Evolutionary conservation across 2,113 vertebrate genomes (phyloP).

Genomic region (Mixornis gularis): DNA sequence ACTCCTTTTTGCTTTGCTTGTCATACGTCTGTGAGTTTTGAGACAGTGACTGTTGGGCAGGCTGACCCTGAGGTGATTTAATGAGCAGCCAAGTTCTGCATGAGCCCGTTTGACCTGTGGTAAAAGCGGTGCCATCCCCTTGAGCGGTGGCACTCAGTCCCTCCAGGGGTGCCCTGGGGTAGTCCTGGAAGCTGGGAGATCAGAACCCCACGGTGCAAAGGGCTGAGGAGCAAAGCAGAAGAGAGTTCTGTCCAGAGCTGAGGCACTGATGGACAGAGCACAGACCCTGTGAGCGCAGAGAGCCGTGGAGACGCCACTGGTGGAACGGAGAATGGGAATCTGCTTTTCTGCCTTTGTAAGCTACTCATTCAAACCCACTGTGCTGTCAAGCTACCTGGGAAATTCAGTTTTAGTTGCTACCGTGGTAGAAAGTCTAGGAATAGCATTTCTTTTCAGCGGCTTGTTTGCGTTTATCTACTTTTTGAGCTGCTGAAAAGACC

Average conservation of each 20-base stretch:
- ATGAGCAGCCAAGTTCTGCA: not conserved
- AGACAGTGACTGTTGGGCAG: not conserved
- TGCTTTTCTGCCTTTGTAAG: not conserved
- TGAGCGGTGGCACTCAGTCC: not conserved
- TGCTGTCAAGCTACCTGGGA: not conserved
- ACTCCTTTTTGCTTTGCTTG: not conserved
- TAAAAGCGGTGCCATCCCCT: not conserved
- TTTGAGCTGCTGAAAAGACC: not conserved
- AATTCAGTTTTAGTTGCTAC: not conserved
- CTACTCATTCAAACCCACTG: not conserved
- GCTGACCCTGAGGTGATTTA: not conserved
- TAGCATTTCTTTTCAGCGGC: not conserved
- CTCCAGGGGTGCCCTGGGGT: not conserved
- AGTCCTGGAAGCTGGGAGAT: not conserved
- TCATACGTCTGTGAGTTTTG: not conserved
- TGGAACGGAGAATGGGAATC: not conserved
- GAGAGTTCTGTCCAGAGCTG: not conserved
- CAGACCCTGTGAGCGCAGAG: not conserved
- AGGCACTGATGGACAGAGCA: not conserved
- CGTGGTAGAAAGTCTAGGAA: not conserved
- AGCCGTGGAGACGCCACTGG: rapidly evolving
- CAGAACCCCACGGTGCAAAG: not conserved
- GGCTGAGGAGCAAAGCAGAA: not conserved
- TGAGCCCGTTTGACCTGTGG: not conserved
- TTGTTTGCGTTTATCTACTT: not conserved